These are phyloP conservation scores for Cheilosia vernalis DNA, from an alignment of 2,888 invertebrate genomes.

Conservation along the genomic window DNA sequence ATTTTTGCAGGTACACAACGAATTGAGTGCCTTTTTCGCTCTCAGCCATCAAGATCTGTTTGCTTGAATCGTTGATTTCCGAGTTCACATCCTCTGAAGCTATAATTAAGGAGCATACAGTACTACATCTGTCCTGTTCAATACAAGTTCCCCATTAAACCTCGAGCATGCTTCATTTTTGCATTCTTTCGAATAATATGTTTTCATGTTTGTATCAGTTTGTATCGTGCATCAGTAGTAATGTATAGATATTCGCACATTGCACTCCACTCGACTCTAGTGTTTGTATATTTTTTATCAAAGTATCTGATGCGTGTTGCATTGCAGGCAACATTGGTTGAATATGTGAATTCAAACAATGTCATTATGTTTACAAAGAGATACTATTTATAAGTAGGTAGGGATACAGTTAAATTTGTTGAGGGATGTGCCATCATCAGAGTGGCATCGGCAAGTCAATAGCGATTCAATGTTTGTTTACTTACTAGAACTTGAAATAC, in stretches of 20 bases:
- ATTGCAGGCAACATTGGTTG: background rate
- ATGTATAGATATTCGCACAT: background rate
- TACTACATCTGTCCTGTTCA: background rate
- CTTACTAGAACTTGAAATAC: background rate
- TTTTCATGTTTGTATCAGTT: background rate
- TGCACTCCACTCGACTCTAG: background rate
- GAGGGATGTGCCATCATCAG: slow-evolving; percentile 5
- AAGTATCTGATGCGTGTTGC: background rate
- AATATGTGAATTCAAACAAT: slow-evolving; percentile 32
- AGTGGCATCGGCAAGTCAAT: background rate
- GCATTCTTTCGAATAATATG: slow-evolving; percentile 16
- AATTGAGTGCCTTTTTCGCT: background rate
- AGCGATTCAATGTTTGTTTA: slow-evolving; percentile 15
- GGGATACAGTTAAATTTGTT: background rate
- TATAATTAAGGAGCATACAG: slow-evolving; percentile 8
- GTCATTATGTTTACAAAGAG: slow-evolving; percentile 27
- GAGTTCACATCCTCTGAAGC: background rate
- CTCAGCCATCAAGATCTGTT: background rate
- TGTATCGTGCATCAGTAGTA: background rate
- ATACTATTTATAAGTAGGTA: slow-evolving; percentile 6
- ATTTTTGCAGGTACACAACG: no score
- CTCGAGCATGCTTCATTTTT: background rate
- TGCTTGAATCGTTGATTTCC: background rate
- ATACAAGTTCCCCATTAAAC: slow-evolving; percentile 17
- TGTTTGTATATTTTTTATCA: background rate